Percentiles rank a stretch among this genome's conserved stretches.
phyloP scores from a whole-genome alignment of 2,888 invertebrate genomes.

The Parnassius glacialis region DNA sequence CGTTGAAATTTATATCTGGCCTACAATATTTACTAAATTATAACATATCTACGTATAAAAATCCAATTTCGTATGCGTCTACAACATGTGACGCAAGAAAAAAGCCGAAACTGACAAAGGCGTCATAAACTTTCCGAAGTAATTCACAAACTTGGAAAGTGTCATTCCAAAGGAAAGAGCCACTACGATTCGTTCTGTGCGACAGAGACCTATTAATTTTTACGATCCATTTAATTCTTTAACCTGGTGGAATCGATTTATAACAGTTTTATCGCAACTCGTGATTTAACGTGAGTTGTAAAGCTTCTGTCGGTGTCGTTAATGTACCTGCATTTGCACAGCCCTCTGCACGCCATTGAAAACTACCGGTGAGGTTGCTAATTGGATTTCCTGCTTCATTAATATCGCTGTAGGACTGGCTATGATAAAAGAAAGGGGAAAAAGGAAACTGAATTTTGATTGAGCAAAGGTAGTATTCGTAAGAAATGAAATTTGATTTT shows the following conservation, averaged over 20 bases:
- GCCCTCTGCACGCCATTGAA: constrained; percentile 45
- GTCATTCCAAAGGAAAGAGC: constrained; percentile 45
- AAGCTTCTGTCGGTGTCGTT: constrained; percentile 62
- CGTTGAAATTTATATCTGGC: too few species aligned
- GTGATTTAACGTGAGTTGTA: constrained; percentile 64
- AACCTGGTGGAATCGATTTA: constrained; percentile 77
- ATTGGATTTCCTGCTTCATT: constrained; percentile 61
- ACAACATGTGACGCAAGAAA: constrained; percentile 69
- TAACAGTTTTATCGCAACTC: constrained; percentile 65
- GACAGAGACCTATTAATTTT: constrained; percentile 75
- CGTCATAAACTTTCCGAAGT: constrained; percentile 70
- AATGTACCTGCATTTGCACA: constrained; percentile 41
- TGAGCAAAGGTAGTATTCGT: too few species aligned
- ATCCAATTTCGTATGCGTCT: constrained; percentile 76
- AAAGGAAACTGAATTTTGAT: too few species aligned
- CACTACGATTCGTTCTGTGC: constrained; percentile 48
- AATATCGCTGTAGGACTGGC: constrained; percentile 40
- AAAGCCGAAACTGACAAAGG: constrained; percentile 64
- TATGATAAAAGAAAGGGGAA: constrained; percentile 30
- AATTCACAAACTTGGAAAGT: constrained; percentile 70
- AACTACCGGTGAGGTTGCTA: constrained; percentile 46
- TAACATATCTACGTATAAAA: constrained; percentile 58
- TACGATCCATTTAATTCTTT: constrained; percentile 77
- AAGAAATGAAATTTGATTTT: too few species aligned
- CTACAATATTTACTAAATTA: constrained; percentile 40